Evolutionary conservation across 2,888 invertebrate genomes (phyloP), one percentile per base, ranked within the genome.

Genomic region (Spodoptera exigua): DNA sequence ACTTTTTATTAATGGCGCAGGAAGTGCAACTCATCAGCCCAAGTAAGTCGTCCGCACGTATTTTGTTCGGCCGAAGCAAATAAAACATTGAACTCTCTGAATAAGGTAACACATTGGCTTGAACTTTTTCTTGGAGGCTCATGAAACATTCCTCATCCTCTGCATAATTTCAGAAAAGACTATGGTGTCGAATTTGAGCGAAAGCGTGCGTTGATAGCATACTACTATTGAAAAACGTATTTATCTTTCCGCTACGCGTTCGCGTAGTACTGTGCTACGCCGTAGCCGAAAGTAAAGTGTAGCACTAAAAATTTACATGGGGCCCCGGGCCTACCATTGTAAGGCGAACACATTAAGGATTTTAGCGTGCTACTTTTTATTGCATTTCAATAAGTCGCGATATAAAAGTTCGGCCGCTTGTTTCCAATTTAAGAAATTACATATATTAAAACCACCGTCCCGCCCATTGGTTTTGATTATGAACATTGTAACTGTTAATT

Each of bases 81-180:
- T 81, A 75, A 76, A 81, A 76, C 71, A 76, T 77, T 70, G 60
- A 75, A 63, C 55, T 40, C 55, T 63, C 60, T 79, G 77, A 81
- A 83, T 77, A 78, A 78, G 78, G 74, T 76, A 82, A 66, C 74
- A 74, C 59, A 66, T 71, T 63, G 60, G 61, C 62, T 60, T 70
- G 65, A 79, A 81, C 75, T 84, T 86, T 83, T 84, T 83, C 82
- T 83, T 77, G 65, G 61, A 72, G 69, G 70, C 75, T 84, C 84
- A 83, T 88, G 82, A 87, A 86, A 85, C 79, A 85, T 85, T 87
- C 82, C 81, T 69, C 65, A 70, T 77, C 72, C 75, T 73, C 70
- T 87, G 81, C 83, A 84, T 85, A 82, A 85, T 87, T 86, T 78
- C 59, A 36, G 11, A 35, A 39, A 45, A 17, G 49, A 43, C 54